Percentiles rank a stretch among this genome's conserved stretches.
Conservation (phyloP, 2,888 invertebrate species). For the Cantharis rustica region DNA sequence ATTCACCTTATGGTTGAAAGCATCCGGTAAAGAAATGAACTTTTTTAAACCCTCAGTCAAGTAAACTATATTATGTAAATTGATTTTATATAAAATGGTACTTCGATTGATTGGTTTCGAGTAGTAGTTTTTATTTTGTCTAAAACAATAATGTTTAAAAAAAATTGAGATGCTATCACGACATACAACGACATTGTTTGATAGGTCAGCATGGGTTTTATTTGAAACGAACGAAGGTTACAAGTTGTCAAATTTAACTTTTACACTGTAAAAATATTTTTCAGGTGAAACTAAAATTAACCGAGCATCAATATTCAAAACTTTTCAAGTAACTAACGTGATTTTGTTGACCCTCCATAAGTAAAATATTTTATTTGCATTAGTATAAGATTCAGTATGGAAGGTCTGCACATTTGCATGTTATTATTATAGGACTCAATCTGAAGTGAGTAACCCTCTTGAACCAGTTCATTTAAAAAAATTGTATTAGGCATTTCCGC, state of each 20-base stretch:
- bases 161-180: neutral
- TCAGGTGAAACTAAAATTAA: neutral
- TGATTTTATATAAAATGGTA: neutral
- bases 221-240: neutral
- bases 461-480: neutral
- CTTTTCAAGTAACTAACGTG: neutral
- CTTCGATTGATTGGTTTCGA: neutral
- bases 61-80: neutral
- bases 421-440: conserved; percentile 1
- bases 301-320: neutral
- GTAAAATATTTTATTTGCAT: neutral
- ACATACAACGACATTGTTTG: neutral
- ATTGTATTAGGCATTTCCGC: conserved; percentile 1
- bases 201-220: neutral
- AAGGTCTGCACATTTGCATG: neutral
- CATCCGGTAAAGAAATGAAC: neutral
- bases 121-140: neutral
- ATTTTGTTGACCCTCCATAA: neutral
- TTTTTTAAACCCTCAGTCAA: neutral
- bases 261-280: neutral
- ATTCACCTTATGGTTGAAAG: neutral
- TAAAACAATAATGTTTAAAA: neutral
- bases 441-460: conserved; percentile 2
- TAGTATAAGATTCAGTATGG: neutral
- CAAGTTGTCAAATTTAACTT: neutral